Percentiles rank a stretch among this genome's conserved stretches.
Conservation (phyloP, 1,140 invertebrate genomes). For the Halesus radiatus region DNA sequence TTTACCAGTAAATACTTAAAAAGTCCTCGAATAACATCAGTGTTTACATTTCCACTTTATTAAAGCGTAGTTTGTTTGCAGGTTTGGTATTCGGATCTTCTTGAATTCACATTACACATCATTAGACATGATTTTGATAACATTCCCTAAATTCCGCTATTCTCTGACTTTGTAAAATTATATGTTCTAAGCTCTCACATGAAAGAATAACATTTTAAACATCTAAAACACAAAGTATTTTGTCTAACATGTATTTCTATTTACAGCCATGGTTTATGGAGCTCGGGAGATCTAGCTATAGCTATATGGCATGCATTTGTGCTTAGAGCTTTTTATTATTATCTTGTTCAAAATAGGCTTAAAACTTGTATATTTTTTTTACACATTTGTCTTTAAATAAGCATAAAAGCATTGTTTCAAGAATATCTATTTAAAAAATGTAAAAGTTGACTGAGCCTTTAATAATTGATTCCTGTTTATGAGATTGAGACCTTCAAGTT, state of each 20-base stretch:
- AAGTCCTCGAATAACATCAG: too few relatives aligned
- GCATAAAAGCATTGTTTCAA: background rate
- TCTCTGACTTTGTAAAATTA: background rate
- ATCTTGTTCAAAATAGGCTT: constrained; percentile 36
- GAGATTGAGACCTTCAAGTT: constrained; percentile 33
- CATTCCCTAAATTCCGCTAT: too few relatives aligned
- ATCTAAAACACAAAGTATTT: constrained; percentile 36
- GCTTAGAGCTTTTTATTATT: constrained; percentile 42
- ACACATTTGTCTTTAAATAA: background rate
- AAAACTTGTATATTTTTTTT: constrained; percentile 41
- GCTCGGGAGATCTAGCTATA: constrained; percentile 32
- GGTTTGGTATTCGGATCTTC: too few relatives aligned
- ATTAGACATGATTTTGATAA: too few relatives aligned
- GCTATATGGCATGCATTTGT: constrained; percentile 47
- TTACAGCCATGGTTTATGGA: constrained; percentile 48
- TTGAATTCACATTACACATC: too few relatives aligned
- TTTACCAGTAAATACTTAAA: too few relatives aligned
- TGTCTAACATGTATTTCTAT: constrained; percentile 51
- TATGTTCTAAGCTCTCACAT: constrained; percentile 48
- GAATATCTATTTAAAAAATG: constrained; percentile 17
- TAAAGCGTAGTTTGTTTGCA: too few relatives aligned
- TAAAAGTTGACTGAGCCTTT: constrained; percentile 23
- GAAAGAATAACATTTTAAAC: constrained; percentile 41
- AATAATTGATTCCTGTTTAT: constrained; percentile 4
- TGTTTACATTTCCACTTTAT: too few relatives aligned